These are phyloP conservation scores for Rachycentron canadum DNA, from an alignment of 2,797 vertebrate species.

Conservation along the genomic window DNA sequence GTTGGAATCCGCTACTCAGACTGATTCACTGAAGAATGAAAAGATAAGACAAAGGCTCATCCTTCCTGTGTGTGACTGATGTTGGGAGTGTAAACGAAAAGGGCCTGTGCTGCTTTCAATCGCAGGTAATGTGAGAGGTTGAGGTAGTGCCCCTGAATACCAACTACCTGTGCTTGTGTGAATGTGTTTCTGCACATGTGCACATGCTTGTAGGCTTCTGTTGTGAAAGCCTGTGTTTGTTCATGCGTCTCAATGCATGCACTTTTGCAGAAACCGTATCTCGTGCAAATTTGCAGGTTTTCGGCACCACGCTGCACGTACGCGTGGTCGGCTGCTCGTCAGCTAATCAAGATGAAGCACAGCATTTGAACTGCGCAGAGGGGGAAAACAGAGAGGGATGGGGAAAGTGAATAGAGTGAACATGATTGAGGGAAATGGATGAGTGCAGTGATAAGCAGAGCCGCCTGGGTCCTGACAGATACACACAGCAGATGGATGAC, in stretches of 20 bases:
- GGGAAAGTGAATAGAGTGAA: slow-evolving; percentile 56
- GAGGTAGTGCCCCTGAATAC: slow-evolving; percentile 63
- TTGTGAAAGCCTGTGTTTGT: slow-evolving; percentile 41
- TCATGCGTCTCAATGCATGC: not conserved
- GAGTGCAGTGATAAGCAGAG: slow-evolving; percentile 80
- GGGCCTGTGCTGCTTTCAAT: slow-evolving; percentile 37
- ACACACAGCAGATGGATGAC: slow-evolving; percentile 85
- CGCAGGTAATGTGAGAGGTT: slow-evolving; percentile 61
- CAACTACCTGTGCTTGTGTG: slow-evolving; percentile 52
- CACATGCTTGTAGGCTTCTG: slow-evolving; percentile 22
- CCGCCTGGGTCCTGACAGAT: slow-evolving; percentile 79
- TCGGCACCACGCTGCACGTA: slow-evolving; percentile 9
- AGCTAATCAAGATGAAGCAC: slow-evolving; percentile 71
- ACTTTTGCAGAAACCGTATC: not conserved
- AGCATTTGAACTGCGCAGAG: slow-evolving; percentile 53
- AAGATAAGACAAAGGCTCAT: slow-evolving; percentile 42
- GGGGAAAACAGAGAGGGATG: slow-evolving; percentile 24
- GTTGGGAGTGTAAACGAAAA: slow-evolving; percentile 25
- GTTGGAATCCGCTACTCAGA: slow-evolving; percentile 34
- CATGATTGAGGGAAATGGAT: slow-evolving; percentile 77
- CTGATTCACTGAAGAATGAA: slow-evolving; percentile 26
- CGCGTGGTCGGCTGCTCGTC: slow-evolving; percentile 35
- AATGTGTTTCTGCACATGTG: slow-evolving; percentile 16
- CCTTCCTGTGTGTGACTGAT: slow-evolving; percentile 53
- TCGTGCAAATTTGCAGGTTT: slow-evolving; percentile 34